Evolutionary conservation across 2,888 invertebrate species (phyloP), one percentile per base, ranked within the genome.

Genomic region (Opisthograptis luteolata): DNA sequence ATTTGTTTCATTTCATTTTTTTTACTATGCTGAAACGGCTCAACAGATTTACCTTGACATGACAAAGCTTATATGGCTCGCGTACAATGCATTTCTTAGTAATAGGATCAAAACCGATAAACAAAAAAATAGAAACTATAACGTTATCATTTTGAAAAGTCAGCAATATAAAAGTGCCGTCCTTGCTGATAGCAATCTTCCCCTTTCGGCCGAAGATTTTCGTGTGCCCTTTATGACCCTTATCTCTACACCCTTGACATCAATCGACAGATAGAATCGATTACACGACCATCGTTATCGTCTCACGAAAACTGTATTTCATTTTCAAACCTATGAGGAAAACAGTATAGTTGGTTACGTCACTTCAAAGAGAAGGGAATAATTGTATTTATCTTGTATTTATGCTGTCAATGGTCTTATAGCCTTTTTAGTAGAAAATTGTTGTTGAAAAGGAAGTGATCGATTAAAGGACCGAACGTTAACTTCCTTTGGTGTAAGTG

Each of bases 241-340:
- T 51, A 51, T 51, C 45, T 24, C 19, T 20, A 43, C 32, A 40
- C 35, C 36, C 44, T 50, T 35, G 35, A 50, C 50, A 50, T 40
- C 44, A 50, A 50, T 45, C 44, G 39, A 50, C 30, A 44, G 40
- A 50, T 39, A 43, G 43, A 49, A 49, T 49, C 49, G 49, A 49
- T 49, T 49, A 49, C 32, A 32, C 22, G 43, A 39, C 43, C 43
- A 43, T 39, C 32, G 49, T 39, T 49, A 43, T 43, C 37, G 43
- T 32, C 15, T 17, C 34, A 15, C 13, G 9, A 37, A 42, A 49
- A 42, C 41, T 49, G 43, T 43, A 42, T 49, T 39, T 49, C 37
- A 39, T 43, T 39, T 43, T 22, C 25, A 20, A 43, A 32, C 8
- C 31, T 24, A 42, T 42, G 25, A 32, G 42, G 42, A 49, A 43